Evolutionary conservation across 2,888 invertebrate genomes (phyloP), one percentile per base, ranked within the genome.

Genomic region (Cetonia aurata): DNA sequence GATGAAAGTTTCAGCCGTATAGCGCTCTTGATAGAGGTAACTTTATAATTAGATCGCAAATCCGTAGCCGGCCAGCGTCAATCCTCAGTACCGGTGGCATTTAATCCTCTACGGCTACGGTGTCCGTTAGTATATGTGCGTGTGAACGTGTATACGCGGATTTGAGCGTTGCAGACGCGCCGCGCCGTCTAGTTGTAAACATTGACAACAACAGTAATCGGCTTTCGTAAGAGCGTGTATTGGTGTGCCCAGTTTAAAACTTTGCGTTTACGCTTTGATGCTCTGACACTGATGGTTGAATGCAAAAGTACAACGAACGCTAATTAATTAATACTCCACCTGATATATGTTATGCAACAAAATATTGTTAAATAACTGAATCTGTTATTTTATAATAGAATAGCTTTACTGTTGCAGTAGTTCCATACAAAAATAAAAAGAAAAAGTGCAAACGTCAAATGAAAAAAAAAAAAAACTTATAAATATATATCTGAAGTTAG

Each of bases 21-120:
- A 13, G 48, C 48, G 15, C n/a, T 33, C 33, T 48, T 19, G 60
- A 69, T 60, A 33, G 67, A 67, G 57, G 74, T 72, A 80, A 80
- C 77, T 81, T 80, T 79, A 79, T 80, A 80, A 80, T 80, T 80
- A 79, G 79, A 80, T 80, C 76, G 76, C 76, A 76, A 77, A 74
- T 75, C 75, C 75, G 72, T 37, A 37, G 37, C 71, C 68, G 74
- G 73, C 74, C 75, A 72, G 71, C 73, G 75, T 73, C 74, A 75
- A 60, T 33, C 46, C 13, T 60, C 31, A 44, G 46, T 60, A 60
- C 53, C 50, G 46, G 37, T 48, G 59, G 48, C 52, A 31, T 33
- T 55, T 68, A 66, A 72, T 73, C 72, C 71, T 71, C 72, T 73
- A 70, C 70, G 62, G 71, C 72, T 73, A 70, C 70, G 62, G 71